These are phyloP conservation scores for Pygocentrus nattereri DNA, from an alignment of 2,797 vertebrate genomes.

Conservation along the genomic window DNA sequence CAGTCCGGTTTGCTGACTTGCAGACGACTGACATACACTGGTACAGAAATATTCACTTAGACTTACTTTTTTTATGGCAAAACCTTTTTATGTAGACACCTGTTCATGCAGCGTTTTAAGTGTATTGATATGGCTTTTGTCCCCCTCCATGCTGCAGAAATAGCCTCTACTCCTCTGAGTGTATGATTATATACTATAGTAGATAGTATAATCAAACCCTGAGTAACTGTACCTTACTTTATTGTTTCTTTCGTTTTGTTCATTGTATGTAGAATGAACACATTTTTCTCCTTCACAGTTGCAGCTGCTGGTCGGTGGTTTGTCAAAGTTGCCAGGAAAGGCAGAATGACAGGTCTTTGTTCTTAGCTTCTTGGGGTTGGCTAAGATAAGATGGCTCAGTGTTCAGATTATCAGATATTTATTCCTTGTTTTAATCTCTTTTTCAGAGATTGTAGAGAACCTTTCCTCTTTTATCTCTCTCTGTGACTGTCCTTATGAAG, in stretches of 20 bases:
- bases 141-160: too few species aligned
- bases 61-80: not conserved
- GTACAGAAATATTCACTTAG: not conserved
- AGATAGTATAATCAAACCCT: not conserved
- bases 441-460: constrained; percentile 39
- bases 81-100: not conserved
- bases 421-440: not conserved
- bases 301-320: constrained; percentile 40
- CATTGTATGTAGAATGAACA: not conserved
- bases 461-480: constrained; percentile 40
- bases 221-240: not conserved
- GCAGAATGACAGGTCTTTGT: constrained; percentile 14
- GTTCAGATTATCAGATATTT: too few species aligned
- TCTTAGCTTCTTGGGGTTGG: not conserved
- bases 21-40: constrained; percentile 6
- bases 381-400: not conserved
- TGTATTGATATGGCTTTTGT: not conserved
- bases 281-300: constrained; percentile 9
- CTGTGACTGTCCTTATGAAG: constrained; percentile 43
- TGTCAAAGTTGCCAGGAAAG: constrained; percentile 4
- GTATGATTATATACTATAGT: too few species aligned
- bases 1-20: not conserved
- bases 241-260: not conserved
- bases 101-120: not conserved
- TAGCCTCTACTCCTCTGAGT: not conserved